Evolutionary conservation across 2,113 vertebrate genomes (phyloP).

Genomic region (Sylvia atricapilla): DNA sequence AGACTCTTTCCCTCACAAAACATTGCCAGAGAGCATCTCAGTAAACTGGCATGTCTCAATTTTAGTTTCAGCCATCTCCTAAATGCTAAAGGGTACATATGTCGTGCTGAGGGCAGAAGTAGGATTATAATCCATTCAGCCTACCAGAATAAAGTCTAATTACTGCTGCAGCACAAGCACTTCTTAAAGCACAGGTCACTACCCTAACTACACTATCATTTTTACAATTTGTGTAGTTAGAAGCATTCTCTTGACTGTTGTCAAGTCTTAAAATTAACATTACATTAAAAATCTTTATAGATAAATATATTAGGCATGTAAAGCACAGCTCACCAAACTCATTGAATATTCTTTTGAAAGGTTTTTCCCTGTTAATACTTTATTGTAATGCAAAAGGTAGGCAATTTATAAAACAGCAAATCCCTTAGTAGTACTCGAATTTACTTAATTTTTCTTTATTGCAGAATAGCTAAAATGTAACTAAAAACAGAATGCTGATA

Average conservation of each 20-base stretch:
- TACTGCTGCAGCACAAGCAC: background rate
- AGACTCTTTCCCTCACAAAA: slow-evolving; percentile 1
- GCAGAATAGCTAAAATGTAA: background rate
- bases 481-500: background rate
- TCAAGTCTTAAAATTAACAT: background rate
- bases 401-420: background rate
- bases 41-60: background rate
- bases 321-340: background rate
- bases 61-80: background rate
- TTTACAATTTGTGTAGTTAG: background rate
- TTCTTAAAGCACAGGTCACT: background rate
- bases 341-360: background rate
- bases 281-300: background rate
- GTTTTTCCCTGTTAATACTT: background rate
- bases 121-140: background rate
- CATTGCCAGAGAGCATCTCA: background rate
- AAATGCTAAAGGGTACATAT: background rate
- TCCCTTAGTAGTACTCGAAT: background rate
- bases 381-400: background rate
- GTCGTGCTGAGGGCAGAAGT: background rate
- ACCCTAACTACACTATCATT: background rate
- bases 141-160: background rate
- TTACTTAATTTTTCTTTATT: background rate
- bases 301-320: background rate
- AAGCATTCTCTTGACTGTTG: background rate